Evolutionary conservation across 2,797 vertebrate species (phyloP).

Genomic region (Petrocephalus sullivani): DNA sequence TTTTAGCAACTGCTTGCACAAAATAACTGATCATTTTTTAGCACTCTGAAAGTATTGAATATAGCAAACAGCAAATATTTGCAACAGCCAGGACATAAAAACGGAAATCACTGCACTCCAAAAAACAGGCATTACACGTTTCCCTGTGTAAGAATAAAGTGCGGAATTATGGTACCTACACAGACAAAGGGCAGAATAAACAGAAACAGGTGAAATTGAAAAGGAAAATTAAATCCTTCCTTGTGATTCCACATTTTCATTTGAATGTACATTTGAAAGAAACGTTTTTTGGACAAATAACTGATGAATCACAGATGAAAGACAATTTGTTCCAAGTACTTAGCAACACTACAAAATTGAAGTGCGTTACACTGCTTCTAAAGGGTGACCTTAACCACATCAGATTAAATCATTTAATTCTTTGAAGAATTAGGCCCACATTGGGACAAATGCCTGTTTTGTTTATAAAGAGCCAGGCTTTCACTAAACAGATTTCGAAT

Average conservation of each 20-base stretch:
- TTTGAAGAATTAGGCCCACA: constrained; percentile 12
- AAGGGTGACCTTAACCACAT: constrained; percentile 14
- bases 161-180: neutral
- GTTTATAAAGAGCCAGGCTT: constrained; percentile 9
- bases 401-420: constrained; percentile 24
- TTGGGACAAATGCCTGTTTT: constrained; percentile 11
- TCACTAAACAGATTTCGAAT: constrained; percentile 15
- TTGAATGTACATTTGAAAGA: neutral
- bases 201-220: constrained; percentile 17
- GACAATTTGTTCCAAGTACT: constrained; percentile 10
- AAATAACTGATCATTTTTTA: neutral
- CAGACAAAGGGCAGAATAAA: neutral
- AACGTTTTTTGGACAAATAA: constrained; percentile 11
- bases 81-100: neutral
- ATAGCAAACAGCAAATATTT: neutral
- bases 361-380: constrained; percentile 8
- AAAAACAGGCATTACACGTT: neutral
- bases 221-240: neutral
- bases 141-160: neutral
- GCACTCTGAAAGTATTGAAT: neutral
- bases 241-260: neutral
- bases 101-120: neutral
- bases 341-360: constrained; percentile 14
- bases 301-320: constrained; percentile 4
- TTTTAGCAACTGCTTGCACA: neutral